phyloP scores from a whole-genome alignment of 2,797 vertebrate genomes.

The Acanthurus tractus region DNA sequence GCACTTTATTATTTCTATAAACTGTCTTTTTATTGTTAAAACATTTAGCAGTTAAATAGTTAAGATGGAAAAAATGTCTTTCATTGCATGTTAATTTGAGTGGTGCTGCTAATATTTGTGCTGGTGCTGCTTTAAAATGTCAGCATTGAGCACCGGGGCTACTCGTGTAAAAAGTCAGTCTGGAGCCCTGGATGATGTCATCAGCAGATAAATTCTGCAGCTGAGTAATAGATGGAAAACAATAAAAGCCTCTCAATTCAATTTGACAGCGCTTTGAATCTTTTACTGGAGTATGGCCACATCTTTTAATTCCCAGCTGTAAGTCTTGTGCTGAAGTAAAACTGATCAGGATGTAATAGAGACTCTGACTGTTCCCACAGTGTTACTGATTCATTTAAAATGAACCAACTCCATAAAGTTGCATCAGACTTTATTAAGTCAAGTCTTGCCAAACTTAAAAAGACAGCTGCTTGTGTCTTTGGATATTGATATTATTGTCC shows the following conservation, averaged over 20 bases:
- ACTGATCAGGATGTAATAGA: conserved; percentile 27
- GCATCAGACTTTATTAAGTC: background rate
- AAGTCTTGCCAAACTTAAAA: conserved; percentile 6
- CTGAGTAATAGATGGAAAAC: conserved; percentile 27
- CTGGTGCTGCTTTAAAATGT: too few relatives aligned
- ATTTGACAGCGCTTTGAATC: conserved; percentile 8
- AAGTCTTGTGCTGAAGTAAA: conserved; percentile 15
- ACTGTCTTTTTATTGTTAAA: too few relatives aligned
- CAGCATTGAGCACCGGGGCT: too few relatives aligned
- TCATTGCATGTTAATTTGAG: too few relatives aligned
- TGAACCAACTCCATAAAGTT: background rate
- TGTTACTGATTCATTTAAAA: conserved; percentile 11
- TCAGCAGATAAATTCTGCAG: conserved; percentile 31
- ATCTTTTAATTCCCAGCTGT: conserved; percentile 30
- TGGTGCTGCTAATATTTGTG: too few relatives aligned
- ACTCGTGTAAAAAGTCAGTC: too few relatives aligned
- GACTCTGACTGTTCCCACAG: conserved; percentile 14
- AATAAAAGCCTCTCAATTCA: conserved; percentile 23
- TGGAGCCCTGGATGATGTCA: conserved; percentile 13
- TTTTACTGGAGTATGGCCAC: conserved; percentile 19
- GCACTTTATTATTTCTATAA: too few relatives aligned
- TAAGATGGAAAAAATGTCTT: too few relatives aligned
- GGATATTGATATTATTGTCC: background rate
- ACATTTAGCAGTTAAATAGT: too few relatives aligned
- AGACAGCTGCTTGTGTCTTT: conserved; percentile 9